Evolutionary conservation across 2,888 invertebrate genomes (phyloP).

Genomic region (Steromphala cineraria): DNA sequence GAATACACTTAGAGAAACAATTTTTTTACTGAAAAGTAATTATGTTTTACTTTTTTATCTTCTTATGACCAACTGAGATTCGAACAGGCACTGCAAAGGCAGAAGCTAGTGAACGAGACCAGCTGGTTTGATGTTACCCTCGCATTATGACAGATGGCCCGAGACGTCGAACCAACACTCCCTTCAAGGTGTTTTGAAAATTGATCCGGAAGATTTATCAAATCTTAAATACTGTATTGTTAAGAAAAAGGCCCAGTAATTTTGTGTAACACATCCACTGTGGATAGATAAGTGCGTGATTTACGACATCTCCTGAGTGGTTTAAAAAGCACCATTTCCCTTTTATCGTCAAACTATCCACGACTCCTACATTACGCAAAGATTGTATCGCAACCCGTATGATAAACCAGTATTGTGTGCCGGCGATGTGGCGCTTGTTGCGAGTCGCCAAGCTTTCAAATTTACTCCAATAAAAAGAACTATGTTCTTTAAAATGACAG

Average conservation of each 20-base stretch:
- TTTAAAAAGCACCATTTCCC: neutral
- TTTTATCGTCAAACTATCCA: neutral
- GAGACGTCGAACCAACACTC: too few species aligned
- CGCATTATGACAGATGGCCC: too few species aligned
- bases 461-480: neutral
- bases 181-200: neutral
- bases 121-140: too few species aligned
- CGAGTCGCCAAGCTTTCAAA: neutral
- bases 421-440: neutral
- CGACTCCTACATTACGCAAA: neutral
- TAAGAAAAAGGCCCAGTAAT: neutral
- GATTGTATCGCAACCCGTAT: neutral
- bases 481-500: neutral
- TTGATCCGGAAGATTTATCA: neutral
- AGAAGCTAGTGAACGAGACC: too few species aligned
- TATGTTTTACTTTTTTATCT: too few species aligned
- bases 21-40: too few species aligned
- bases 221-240: constrained; percentile 6
- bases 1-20: too few species aligned
- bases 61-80: too few species aligned
- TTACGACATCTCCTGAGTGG: neutral
- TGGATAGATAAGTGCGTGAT: neutral
- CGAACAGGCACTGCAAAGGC: too few species aligned
- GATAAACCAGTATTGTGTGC: neutral
- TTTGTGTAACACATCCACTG: neutral